Conservation (phyloP, 2,797 vertebrate genomes). For the Phoxinus dragarum region DNA sequence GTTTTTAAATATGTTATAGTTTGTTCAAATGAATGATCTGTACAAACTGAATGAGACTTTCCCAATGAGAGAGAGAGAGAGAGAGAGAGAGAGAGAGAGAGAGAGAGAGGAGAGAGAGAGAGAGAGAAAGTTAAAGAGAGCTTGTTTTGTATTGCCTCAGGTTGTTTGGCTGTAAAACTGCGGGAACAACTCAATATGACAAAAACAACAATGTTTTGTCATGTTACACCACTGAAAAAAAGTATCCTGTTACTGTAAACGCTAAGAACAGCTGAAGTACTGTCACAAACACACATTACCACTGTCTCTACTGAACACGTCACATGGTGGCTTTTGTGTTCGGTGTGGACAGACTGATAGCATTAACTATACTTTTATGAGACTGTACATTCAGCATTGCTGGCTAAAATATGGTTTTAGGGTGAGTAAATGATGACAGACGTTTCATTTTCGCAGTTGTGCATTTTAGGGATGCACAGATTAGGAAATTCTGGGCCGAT, state of each 20-base stretch:
- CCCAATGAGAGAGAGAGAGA: neutral
- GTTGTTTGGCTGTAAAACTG: conserved; percentile 4
- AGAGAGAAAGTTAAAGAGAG: neutral
- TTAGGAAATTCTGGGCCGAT: too few species aligned
- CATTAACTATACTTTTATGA: neutral
- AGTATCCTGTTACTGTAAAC: neutral
- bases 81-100: neutral
- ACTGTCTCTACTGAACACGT: neutral
- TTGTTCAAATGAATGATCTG: neutral
- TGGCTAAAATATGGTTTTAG: neutral
- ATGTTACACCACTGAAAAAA: neutral
- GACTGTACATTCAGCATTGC: neutral
- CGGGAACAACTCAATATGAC: neutral
- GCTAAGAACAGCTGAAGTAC: neutral
- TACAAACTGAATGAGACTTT: neutral
- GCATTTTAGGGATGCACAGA: too few species aligned
- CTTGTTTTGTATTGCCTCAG: neutral
- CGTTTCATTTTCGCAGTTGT: neutral
- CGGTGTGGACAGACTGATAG: neutral
- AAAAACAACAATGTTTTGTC: neutral
- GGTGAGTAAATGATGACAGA: neutral
- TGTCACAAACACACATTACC: neutral
- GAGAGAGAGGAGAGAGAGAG: too few species aligned
- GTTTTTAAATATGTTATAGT: neutral
- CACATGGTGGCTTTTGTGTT: neutral